phyloP scores from a whole-genome alignment of 1,140 invertebrate species.

The Sipha flava region DNA sequence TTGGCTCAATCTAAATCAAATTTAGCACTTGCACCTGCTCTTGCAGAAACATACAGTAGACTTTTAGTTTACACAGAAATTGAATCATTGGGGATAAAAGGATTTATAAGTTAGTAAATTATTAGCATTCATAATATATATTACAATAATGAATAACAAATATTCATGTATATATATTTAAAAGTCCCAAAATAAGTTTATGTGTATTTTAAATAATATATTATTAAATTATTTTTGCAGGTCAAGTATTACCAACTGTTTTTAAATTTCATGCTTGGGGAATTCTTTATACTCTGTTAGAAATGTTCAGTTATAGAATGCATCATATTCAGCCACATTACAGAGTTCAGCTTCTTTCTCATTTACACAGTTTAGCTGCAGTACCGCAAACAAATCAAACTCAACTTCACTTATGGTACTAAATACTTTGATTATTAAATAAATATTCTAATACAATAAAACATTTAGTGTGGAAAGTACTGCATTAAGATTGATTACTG shows the following conservation, averaged over 20 bases:
- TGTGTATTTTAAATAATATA: background rate
- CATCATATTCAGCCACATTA: slow-evolving; percentile 95
- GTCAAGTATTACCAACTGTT: slow-evolving; percentile 77
- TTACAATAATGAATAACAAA: background rate
- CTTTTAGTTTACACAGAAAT: slow-evolving; percentile 93
- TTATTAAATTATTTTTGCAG: slow-evolving; percentile 43
- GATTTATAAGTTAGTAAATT: slow-evolving; percentile 75
- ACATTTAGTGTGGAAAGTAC: slow-evolving; percentile 77
- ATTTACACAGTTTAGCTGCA: slow-evolving; percentile 77
- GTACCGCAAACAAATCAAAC: slow-evolving; percentile 90
- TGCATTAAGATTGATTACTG: slow-evolving; percentile 59
- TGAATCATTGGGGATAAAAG: slow-evolving; percentile 92
- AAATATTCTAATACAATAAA: background rate
- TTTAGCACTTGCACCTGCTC: slow-evolving; percentile 72
- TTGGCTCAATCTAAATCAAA: slow-evolving; percentile 75
- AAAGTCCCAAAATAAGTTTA: too few relatives aligned
- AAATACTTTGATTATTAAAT: slow-evolving; percentile 37
- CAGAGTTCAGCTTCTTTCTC: slow-evolving; percentile 78
- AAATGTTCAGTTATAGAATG: slow-evolving; percentile 94
- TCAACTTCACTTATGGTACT: slow-evolving; percentile 84
- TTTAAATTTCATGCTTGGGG: slow-evolving; percentile 91
- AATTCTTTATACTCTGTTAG: slow-evolving; percentile 84
- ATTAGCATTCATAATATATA: slow-evolving; percentile 4
- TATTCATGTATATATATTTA: too few relatives aligned
- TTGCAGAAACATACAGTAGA: slow-evolving; percentile 90